phyloP scores from a whole-genome alignment of 2,888 invertebrate species.

The Lithophane semibrunnea region DNA sequence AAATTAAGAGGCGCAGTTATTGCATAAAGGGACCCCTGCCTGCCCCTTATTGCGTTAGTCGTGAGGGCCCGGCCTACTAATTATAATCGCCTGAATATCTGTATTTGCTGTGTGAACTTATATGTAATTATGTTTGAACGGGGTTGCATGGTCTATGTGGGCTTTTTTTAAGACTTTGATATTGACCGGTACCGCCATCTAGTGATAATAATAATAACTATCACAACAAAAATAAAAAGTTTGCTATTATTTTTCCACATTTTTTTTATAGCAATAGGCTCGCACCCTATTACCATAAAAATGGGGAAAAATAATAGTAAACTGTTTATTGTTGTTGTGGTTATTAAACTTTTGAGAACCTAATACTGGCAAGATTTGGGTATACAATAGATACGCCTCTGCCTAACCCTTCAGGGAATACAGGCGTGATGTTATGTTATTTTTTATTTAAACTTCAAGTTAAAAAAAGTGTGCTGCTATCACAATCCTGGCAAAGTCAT shows the following conservation, averaged over 20 bases:
- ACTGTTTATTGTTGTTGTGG: no score
- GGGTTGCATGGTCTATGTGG: neutral
- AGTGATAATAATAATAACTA: neutral
- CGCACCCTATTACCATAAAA: no score
- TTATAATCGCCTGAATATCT: constrained; percentile 75
- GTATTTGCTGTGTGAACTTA: constrained; percentile 64
- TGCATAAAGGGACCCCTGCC: constrained; percentile 73
- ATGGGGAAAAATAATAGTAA: no score
- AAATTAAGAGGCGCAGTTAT: constrained; percentile 78
- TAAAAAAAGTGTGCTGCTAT: no score
- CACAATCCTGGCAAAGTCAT: neutral
- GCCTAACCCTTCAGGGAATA: no score
- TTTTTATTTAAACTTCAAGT: neutral
- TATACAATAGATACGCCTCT: no score
- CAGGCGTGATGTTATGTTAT: no score
- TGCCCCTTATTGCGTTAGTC: constrained; percentile 70
- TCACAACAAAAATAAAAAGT: neutral
- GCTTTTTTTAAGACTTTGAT: no score
- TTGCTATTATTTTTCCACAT: neutral
- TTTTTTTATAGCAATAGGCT: no score
- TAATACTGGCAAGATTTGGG: no score
- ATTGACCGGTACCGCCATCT: neutral
- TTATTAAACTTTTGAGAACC: no score
- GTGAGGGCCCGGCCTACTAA: constrained; percentile 69
- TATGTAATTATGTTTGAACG: constrained; percentile 41